These are phyloP conservation scores for Maccullochella peelii DNA, from an alignment of 2,113 vertebrate species.

Conservation along the genomic window DNA sequence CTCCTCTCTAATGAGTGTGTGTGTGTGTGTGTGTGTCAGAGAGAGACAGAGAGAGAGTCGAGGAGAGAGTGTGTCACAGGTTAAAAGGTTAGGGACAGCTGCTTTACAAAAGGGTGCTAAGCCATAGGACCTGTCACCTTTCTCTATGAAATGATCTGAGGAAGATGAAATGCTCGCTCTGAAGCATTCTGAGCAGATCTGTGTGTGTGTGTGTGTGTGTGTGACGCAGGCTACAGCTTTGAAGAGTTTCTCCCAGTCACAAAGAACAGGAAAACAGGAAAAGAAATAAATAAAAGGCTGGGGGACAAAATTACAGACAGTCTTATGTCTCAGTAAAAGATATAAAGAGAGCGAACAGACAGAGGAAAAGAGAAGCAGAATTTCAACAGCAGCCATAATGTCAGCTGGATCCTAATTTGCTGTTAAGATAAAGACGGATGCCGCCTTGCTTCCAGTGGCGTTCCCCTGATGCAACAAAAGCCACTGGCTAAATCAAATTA, in stretches of 20 bases:
- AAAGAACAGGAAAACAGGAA: background rate
- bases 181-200: background rate
- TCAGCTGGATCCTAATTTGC: constrained; percentile 60
- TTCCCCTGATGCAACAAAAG: constrained; percentile 49
- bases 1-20: constrained; percentile 23
- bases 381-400: constrained; percentile 33
- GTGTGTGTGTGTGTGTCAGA: background rate
- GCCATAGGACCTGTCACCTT: background rate
- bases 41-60: background rate
- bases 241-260: constrained; percentile 15
- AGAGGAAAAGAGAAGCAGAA: constrained; percentile 18
- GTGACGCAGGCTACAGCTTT: constrained; percentile 15
- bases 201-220: constrained; percentile 7
- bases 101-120: background rate
- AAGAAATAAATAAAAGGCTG: constrained; percentile 8
- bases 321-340: constrained; percentile 13
- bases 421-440: constrained; percentile 53
- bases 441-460: constrained; percentile 11
- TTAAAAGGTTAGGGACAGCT: constrained; percentile 11
- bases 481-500: constrained; percentile 65
- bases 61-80: background rate
- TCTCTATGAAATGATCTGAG: constrained; percentile 2
- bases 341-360: background rate
- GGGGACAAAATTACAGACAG: constrained; percentile 30
- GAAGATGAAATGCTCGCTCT: constrained; percentile 2